These are phyloP conservation scores for Mastigias papua DNA, from an alignment of 30 jellyfish, hydroid and myxozoan genomes.

Conservation along the genomic window DNA sequence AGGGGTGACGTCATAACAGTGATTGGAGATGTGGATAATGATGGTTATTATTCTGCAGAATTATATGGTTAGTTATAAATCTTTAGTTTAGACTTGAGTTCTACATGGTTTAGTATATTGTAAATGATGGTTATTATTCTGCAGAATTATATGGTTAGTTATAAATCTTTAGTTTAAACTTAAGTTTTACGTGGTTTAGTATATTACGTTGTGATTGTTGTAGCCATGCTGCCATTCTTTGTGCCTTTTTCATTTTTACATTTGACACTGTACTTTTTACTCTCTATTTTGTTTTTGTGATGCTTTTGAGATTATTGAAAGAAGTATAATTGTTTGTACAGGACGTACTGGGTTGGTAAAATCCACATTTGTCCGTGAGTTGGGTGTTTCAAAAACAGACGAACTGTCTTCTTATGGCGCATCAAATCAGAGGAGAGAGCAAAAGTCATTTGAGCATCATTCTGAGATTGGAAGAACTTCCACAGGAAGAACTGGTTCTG, in stretches of 20 bases:
- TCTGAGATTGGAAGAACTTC: constrained; percentile 13
- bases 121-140: constrained; percentile 91
- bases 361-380: constrained; percentile 85
- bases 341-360: constrained; percentile 94
- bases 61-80: constrained; percentile 65
- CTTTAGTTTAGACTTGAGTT: no score
- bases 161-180: not conserved
- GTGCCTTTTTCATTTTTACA: no score
- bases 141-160: constrained; percentile 87
- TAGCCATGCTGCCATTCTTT: no score
- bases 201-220: no score
- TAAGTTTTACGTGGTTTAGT: no score
- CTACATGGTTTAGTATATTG: no score
- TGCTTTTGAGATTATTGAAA: no score
- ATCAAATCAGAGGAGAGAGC: constrained; percentile 9
- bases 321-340: no score
- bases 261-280: no score
- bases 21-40: constrained; percentile 93
- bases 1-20: constrained; percentile 93
- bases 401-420: constrained; percentile 59
- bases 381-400: constrained; percentile 42
- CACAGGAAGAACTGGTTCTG: constrained; percentile 36
- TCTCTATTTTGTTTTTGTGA: no score
- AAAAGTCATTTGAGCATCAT: constrained; percentile 44
- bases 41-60: constrained; percentile 94